Conservation (phyloP, 1,140 invertebrate genomes). For the Atta cephalotes region DNA sequence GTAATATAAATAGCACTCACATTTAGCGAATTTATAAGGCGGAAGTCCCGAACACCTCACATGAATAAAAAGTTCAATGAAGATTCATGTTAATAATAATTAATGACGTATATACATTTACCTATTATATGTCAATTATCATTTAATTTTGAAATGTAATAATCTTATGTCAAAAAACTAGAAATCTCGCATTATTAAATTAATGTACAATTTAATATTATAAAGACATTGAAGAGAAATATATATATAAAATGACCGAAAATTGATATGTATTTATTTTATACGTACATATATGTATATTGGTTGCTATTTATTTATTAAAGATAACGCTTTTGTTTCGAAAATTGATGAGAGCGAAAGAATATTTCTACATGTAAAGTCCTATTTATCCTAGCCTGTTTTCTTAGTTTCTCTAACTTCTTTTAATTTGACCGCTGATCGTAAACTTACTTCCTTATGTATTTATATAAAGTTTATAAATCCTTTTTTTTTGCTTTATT, state of each 20-base stretch:
- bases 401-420: conserved; percentile 11
- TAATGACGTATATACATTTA: not conserved
- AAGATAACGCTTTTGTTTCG: not conserved
- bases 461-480: not conserved
- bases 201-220: not conserved
- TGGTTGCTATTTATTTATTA: not conserved
- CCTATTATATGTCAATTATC: not conserved
- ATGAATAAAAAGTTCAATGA: not conserved
- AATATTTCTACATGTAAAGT: conserved; percentile 25
- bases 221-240: not conserved
- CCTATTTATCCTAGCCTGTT: not conserved
- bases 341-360: not conserved
- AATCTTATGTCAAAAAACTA: not conserved
- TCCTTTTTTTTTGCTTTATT: conserved; percentile 17
- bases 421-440: not conserved
- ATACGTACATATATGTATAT: not conserved
- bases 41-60: too few species aligned
- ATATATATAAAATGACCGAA: not conserved
- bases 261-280: not conserved
- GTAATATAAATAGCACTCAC: too few species aligned
- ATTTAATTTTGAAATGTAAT: not conserved
- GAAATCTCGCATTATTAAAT: not conserved
- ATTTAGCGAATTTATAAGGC: too few species aligned
- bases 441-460: not conserved
- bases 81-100: not conserved